Base-by-base conservation (phyloP, 2,888 invertebrate genomes). In the Acheta domesticus region DNA sequence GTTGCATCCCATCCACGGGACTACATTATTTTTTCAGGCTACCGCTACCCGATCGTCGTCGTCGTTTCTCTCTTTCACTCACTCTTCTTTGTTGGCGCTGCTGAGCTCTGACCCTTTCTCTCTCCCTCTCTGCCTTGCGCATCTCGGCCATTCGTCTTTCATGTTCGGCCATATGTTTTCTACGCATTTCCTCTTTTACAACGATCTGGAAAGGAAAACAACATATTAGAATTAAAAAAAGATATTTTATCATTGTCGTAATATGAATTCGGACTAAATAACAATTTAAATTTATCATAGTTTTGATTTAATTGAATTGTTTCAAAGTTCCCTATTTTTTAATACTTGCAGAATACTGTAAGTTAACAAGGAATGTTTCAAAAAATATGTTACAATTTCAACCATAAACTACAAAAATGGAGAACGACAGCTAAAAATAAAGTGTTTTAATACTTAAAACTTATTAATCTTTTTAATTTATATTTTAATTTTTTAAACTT, bases 81-180 rank as follows among this genome's bases (percentile, higher is more conserved):
- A 48, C 62, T n/a, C 80, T 77, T 14, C 80, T 73, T 76, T 80
- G 78, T 75, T 78, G 80, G 49, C 81, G 81, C 75, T 80, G 80
- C 77, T 80, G 80, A 5, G 62, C 78, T 48, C 81, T 79, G 19
- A 48, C 16, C 14, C 78, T 77, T 36, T 82, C 86, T 82, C 86
- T 85, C 83, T 85, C 87, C 83, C 86, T 85, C 81, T 86, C 89
- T 73, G 89, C 88, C 84, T 91, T 90, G 82, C 91, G 90, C 85
- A 93, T 90, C 87, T 94, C 95, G 87, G 93, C 92, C 86, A 93
- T 87, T 84, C 93, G 90, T 80, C 93, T 90, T 86, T 95, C 95
- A 85, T 96, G 93, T 86, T 96, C 96, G 78, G 94, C 94, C 92
- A 96, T 93, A 84, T 95, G 93, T 85, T 94, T 93, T 80, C 94